Base-by-base conservation (phyloP, 2,797 vertebrate species). In the Mallotus villosus region DNA sequence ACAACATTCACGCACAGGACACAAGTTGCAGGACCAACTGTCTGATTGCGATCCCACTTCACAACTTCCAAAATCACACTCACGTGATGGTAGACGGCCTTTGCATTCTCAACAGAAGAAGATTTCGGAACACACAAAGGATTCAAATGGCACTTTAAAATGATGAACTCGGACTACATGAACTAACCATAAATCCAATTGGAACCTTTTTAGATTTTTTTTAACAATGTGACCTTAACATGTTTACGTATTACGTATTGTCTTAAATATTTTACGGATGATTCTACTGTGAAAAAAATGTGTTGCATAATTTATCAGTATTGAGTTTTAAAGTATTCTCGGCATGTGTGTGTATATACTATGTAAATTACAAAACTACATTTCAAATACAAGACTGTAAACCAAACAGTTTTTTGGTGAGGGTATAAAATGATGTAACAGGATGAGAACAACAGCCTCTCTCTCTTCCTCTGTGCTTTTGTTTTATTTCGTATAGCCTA, bases 21-120 rank as follows among this genome's bases (percentile, higher is more conserved):
- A 70, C 59, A 58, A 68, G 74, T 83, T 66, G 73, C 67, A 68
- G 71, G 83, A 87, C 65, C 73, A 76, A 71, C 78, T 81, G 78
- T 82, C 81, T 66, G 72, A 73, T 58, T 68, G 65, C 58, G 73
- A 71, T 68, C 32, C 63, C 60, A 59, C 53, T 59, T 71, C 73
- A 68, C 61, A 78, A 63, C 63, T 68, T 68, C 19, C 51, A 62
- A 68, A 63, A 66, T 77, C 76, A 41, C 9, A 75, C 68, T 22
- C 68, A 74, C 19, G 6, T 70, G 32, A 24, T 62, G 76, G 74
- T 75, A 80, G 74, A 80, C 27, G 63, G 73, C 32, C 4, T 64
- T 79, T 72, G 41, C 71, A 58, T 72, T 82, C 62, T 61, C 73
- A 74, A 58, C 75, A 79, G 63, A 70, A 7, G 64, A 73, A 72